A percentile compares a stretch with the other conserved stretches of the same genome.
These are phyloP conservation scores for Parnassius apollo DNA, from an alignment of 2,888 invertebrate genomes.

Conservation along the genomic window DNA sequence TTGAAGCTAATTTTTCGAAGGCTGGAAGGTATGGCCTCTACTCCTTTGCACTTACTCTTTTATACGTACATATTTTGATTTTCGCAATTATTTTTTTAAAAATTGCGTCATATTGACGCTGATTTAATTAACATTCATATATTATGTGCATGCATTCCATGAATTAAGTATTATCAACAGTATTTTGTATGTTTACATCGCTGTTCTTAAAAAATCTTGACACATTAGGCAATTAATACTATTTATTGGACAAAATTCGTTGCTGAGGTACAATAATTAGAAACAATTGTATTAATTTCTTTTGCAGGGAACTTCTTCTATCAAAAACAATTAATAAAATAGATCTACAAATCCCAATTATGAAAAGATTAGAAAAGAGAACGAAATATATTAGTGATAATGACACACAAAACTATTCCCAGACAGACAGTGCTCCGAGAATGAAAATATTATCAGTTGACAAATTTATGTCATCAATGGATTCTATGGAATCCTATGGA, in stretches of 20 bases:
- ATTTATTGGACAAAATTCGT: too few species aligned
- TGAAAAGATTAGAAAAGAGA: neutral
- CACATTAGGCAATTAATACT: too few species aligned
- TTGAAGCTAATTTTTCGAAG: neutral
- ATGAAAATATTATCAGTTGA: conserved; percentile 3
- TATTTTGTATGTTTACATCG: too few species aligned
- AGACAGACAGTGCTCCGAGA: neutral
- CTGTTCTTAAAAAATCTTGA: too few species aligned
- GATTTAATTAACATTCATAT: too few species aligned
- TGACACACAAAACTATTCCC: neutral
- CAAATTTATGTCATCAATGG: conserved; percentile 5
- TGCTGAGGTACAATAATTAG: too few species aligned
- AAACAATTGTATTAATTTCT: neutral
- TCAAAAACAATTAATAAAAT: neutral
- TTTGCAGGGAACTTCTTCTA: neutral
- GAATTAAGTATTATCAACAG: too few species aligned
- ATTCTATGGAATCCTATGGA: conserved; percentile 10
- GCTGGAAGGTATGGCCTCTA: conserved; percentile 6
- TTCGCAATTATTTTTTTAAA: too few species aligned
- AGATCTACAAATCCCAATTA: neutral
- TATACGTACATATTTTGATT: too few species aligned
- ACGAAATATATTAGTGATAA: neutral
- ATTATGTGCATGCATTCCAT: too few species aligned
- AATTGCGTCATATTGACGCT: too few species aligned
- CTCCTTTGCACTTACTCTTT: too few species aligned